These are phyloP conservation scores for Lontra canadensis DNA, from an alignment of 2,113 vertebrate genomes.

Conservation along the genomic window DNA sequence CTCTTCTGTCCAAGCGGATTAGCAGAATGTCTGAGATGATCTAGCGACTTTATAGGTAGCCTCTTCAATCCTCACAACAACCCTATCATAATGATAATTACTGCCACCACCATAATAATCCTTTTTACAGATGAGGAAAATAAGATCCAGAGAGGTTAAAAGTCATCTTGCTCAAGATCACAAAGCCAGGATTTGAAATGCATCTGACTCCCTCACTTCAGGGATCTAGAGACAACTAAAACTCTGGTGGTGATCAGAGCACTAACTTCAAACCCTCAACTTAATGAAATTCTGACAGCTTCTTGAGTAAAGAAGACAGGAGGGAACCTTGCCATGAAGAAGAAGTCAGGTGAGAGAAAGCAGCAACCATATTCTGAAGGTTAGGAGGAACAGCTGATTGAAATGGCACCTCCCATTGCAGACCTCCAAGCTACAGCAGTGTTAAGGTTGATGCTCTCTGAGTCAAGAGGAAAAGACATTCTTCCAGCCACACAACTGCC, in stretches of 20 bases:
- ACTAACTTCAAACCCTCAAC: neutral
- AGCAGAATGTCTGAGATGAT: neutral
- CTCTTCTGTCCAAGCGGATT: neutral
- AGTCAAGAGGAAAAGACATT: neutral
- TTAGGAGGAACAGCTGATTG: neutral
- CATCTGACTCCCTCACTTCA: neutral
- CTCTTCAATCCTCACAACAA: neutral
- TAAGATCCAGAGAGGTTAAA: neutral
- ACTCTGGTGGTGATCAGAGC: neutral
- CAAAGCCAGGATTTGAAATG: neutral
- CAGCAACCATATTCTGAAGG: neutral
- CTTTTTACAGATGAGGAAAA: neutral
- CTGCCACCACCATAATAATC: neutral
- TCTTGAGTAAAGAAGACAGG: neutral
- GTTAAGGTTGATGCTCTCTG: neutral
- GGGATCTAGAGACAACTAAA: neutral
- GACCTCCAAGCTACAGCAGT: neutral
- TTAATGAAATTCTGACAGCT: neutral
- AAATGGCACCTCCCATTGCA: fast-evolving
- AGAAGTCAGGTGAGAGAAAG: neutral
- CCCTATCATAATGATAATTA: neutral
- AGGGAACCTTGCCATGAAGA: neutral
- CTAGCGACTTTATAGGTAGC: neutral
- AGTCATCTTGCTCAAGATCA: neutral
- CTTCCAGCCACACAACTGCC: neutral